Percentiles rank a stretch among this genome's conserved stretches.
Evolutionary conservation across 1,140 invertebrate species (phyloP).

Genomic region (Bombus balteatus): DNA sequence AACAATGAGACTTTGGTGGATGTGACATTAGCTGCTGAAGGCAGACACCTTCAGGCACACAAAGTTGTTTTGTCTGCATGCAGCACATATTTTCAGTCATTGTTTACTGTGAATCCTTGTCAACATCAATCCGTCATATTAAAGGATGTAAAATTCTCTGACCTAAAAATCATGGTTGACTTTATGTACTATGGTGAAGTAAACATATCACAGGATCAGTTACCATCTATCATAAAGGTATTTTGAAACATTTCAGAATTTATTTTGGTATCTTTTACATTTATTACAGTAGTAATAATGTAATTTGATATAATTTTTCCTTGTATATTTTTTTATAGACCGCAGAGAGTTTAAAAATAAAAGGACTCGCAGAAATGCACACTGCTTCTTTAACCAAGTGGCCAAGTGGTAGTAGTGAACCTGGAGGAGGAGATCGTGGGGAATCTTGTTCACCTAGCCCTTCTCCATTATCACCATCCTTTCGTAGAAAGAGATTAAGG

Average conservation of each 20-base stretch:
- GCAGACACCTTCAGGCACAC: conserved; percentile 91
- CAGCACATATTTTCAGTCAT: conserved; percentile 91
- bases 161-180: conserved; percentile 94
- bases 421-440: conserved; percentile 74
- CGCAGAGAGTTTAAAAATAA: conserved; percentile 93
- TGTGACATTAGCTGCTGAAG: conserved; percentile 93
- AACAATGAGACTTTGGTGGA: conserved; percentile 92
- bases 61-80: conserved; percentile 94
- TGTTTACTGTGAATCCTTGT: conserved; percentile 93
- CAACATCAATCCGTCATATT: conserved; percentile 94
- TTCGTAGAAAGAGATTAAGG: conserved; percentile 86
- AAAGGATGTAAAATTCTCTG: conserved; percentile 93
- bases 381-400: conserved; percentile 87
- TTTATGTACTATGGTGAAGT: conserved; percentile 97
- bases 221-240: conserved; percentile 91
- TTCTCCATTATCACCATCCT: conserved; percentile 77
- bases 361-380: conserved; percentile 93
- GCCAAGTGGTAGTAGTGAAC: conserved; percentile 82
- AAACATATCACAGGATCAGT: conserved; percentile 93
- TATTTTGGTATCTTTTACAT: neutral
- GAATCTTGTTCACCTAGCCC: conserved; percentile 79
- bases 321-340: conserved; percentile 82
- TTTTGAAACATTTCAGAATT: neutral
- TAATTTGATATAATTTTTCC: neutral
- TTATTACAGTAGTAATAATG: neutral